Base-by-base conservation (phyloP, 1,140 invertebrate species). In the Drosophila willistoni region DNA sequence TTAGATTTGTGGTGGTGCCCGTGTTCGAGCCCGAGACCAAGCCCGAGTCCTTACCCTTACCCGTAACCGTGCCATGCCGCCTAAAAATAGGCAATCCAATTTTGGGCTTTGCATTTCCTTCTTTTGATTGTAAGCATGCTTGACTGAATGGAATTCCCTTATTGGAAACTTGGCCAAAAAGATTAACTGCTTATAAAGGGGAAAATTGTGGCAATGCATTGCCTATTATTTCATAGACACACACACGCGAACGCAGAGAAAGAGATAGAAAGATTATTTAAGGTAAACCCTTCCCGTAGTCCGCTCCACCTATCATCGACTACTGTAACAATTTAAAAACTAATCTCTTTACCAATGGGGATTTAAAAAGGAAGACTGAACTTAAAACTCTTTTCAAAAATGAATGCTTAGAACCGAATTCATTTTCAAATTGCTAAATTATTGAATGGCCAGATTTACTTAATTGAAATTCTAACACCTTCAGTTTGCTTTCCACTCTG, bases 1-100 rank as follows among this genome's bases (percentile, higher is more conserved):
- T 82, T 80, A 77, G 74, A 79, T 81, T 82, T 77, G 61, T 59
- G 44, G 44, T 51, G 44, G 17, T 51, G 17, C 44, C 17, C 14
- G 44, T 44, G 42, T 7, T 44, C 44, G 3, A 39, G 36, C 12
- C 36, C 12, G 10, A 39, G 36, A 10, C 36, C 12, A 10, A 36
- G 34, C 36, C 36, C 2, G 29, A 29, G 29, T 29, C 5, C 29
- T 29, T 29, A 25, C 36, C 36, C 10, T 39, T 25, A 29, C 36
- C 44, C 1, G 19, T 7, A 36, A 9, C 10, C 12, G 4, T 39
- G 36, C 36, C 12, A 39, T 39, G 7, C 7, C 44, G 44, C 44
- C 44, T 51, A 51, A 51, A 51, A 51, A 51, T 51, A 51, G 44
- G 44, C 44, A 51, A 51, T 51, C 44, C 44, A 51, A 51, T 51